Conservation (phyloP, 1,140 invertebrate genomes). For the Polypedilum pembai region DNA sequence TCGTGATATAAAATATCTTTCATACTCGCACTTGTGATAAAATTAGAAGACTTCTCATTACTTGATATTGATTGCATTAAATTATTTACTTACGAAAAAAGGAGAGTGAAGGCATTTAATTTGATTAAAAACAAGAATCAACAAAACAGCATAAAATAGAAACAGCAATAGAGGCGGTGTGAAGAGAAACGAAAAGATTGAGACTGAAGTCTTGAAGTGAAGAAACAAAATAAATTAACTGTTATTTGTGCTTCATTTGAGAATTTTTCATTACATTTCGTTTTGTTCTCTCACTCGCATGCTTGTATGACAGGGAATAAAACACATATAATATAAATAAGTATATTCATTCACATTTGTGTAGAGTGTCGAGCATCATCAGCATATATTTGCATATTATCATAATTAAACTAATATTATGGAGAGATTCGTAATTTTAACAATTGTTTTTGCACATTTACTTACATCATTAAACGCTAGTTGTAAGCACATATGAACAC, state of each 20-base stretch:
- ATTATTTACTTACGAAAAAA: not conserved
- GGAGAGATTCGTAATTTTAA: not conserved
- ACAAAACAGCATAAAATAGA: not conserved
- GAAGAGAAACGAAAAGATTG: not conserved
- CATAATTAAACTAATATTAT: not conserved
- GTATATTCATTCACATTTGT: slow-evolving; percentile 23
- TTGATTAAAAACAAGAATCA: not conserved
- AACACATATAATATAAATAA: no score
- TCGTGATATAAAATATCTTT: no score
- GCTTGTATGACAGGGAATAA: not conserved
- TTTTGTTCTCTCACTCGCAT: not conserved
- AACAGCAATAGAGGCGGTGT: not conserved
- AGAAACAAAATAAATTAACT: slow-evolving; percentile 25
- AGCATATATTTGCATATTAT: slow-evolving; percentile 11
- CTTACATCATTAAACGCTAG: not conserved
- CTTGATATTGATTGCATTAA: not conserved
- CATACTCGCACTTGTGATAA: no score
- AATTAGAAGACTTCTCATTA: not conserved
- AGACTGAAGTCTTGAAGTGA: not conserved
- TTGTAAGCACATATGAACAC: no score
- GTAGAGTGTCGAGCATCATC: slow-evolving; percentile 8
- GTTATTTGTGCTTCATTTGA: slow-evolving; percentile 23
- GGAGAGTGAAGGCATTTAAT: not conserved
- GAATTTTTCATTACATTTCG: not conserved
- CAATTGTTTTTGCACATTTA: not conserved